Base-by-base conservation (phyloP, 2,797 vertebrate species). In the Heterohyrax brucei region DNA sequence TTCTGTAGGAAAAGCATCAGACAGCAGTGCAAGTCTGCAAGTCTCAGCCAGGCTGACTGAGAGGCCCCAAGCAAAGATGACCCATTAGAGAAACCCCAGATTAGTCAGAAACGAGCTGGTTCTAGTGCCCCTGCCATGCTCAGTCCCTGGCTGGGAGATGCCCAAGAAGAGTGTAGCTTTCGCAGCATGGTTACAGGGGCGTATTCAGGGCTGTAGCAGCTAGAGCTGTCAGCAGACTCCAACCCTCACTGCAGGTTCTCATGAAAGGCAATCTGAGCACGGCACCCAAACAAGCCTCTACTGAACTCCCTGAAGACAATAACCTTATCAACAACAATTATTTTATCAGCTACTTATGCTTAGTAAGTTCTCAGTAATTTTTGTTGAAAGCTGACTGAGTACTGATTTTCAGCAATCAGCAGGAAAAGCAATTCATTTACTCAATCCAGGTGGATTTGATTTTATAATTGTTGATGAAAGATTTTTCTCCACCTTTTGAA, bases 351-450 rank as follows among this genome's bases (percentile, higher is more conserved):
- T 62, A 72, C 33, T 93, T 93, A 62, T 44, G 39, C 24, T 72
- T 82, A n/a, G 30, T 82, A 94, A 33, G 5, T 84, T 66, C 19
- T 70, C 59, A 70, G n/a, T 50, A 72, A 39, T 2, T 77, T 53
- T 70, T 84, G 19, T 68, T 87, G 28, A 73, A 86, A 94, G 62
- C 53, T 75, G 68, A 95, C 33, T 62, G 90, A 80, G 28, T 53
- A 48, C 70, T 73, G 44, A 30, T 46, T 93, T 95, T 93, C 62
- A 95, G 78, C 80, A 87, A 93, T 21, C 68, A 92, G 13, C 46
- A 76, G 39, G n/a, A 94, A 82, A 3, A 79, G 26, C 7, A 86
- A 89, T 2, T 24, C 26, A 66, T 83, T 84, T 87, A 64, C 26
- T 94, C 76, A 77, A 82, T 59, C 22, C 44, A 82, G 3, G 21